Evolutionary conservation across 2,888 invertebrate genomes (phyloP).

Genomic region (Reticulitermes lucifugus): DNA sequence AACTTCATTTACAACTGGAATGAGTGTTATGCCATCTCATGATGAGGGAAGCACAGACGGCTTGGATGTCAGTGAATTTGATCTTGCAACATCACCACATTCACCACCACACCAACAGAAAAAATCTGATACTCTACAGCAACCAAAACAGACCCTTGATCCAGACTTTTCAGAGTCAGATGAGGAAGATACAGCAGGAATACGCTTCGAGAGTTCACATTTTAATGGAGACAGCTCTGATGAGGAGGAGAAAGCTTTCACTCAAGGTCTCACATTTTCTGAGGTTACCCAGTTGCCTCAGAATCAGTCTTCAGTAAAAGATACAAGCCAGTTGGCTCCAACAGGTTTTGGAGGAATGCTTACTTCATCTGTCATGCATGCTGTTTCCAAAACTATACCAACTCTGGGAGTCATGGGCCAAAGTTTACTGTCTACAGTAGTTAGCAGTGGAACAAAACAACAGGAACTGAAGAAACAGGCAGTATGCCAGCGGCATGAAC

Average conservation of each 20-base stretch:
- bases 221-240: slow-evolving; percentile 63
- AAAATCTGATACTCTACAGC: slow-evolving; percentile 54
- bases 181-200: slow-evolving; percentile 61
- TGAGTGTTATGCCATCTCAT: slow-evolving; percentile 60
- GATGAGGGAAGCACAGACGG: slow-evolving; percentile 58
- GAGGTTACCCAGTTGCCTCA: slow-evolving; percentile 52
- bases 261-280: slow-evolving; percentile 59
- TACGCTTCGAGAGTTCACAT: slow-evolving; percentile 63
- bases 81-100: slow-evolving; percentile 56
- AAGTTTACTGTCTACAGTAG: slow-evolving; percentile 48
- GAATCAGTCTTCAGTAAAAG: background rate
- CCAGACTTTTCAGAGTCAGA: slow-evolving; percentile 47
- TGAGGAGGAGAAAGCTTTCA: slow-evolving; percentile 60
- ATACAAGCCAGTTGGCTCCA: background rate
- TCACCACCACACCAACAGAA: slow-evolving; percentile 10
- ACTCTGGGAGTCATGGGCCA: slow-evolving; percentile 46
- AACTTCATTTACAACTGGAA: slow-evolving; percentile 47
- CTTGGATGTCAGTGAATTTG: slow-evolving; percentile 61
- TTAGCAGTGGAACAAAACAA: slow-evolving; percentile 35
- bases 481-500: background rate
- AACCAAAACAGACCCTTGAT: slow-evolving; percentile 51
- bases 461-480: slow-evolving; percentile 6
- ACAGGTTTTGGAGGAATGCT: slow-evolving; percentile 42
- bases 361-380: slow-evolving; percentile 35
- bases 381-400: slow-evolving; percentile 46